Conservation (phyloP, 2,113 vertebrate species). For the Beaufortia kweichowensis region DNA sequence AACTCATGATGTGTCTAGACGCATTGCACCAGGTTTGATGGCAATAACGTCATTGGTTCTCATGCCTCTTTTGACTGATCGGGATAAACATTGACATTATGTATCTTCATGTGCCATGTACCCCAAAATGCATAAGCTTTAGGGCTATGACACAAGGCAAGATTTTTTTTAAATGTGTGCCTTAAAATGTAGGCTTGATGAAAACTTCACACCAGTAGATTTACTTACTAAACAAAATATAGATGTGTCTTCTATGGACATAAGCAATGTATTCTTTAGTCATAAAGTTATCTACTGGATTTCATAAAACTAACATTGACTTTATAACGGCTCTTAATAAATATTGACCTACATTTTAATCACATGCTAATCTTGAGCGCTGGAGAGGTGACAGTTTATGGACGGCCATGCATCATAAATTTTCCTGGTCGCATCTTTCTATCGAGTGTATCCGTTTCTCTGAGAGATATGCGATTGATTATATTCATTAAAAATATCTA, state of each 20-base stretch:
- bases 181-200: not conserved
- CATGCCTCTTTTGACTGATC: no score
- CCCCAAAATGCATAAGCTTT: no score
- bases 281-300: constrained; percentile 40
- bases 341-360: constrained; percentile 80
- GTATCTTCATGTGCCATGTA: no score
- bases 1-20: no score
- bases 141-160: no score
- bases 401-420: constrained; percentile 77
- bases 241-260: constrained; percentile 32
- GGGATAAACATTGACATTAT: no score
- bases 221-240: constrained; percentile 28
- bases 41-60: no score
- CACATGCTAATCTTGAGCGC: constrained; percentile 70
- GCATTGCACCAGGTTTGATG: no score
- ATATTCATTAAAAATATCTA: constrained; percentile 80
- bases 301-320: constrained; percentile 70
- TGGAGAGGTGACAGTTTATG: constrained; percentile 68
- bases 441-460: constrained; percentile 78
- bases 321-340: constrained; percentile 72
- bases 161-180: no score
- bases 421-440: constrained; percentile 75
- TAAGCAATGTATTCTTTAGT: constrained; percentile 52
- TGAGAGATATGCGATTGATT: constrained; percentile 81
- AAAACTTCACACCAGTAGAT: constrained; percentile 4